phyloP scores from a whole-genome alignment of 2,888 invertebrate species.

The Meiosimyza decipiens region DNA sequence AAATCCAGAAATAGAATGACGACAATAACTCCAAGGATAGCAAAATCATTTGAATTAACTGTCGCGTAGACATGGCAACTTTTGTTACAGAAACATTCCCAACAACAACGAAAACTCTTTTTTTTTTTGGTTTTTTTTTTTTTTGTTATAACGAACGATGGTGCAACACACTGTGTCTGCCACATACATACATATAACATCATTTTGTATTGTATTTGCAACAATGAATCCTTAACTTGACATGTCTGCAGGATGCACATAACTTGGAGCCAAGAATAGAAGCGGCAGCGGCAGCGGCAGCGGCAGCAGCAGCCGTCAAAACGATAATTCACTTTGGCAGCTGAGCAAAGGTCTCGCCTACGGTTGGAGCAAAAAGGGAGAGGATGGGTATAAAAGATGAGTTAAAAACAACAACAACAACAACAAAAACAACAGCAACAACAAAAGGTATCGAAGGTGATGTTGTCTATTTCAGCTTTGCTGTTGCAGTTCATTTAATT shows the following conservation, averaged over 20 bases:
- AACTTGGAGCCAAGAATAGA: not conserved
- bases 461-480: no score
- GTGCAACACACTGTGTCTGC: constrained; percentile 1
- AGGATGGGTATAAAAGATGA: no score
- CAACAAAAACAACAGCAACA: no score
- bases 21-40: not conserved
- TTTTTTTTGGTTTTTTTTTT: no score
- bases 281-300: not conserved
- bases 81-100: not conserved
- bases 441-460: no score
- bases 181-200: constrained; percentile 10
- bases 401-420: no score
- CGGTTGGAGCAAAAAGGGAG: no score
- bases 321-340: constrained; percentile 26
- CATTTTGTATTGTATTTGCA: not conserved
- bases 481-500: no score
- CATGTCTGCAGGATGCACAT: constrained; percentile 15
- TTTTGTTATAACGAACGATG: no score
- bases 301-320: constrained; percentile 5
- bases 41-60: not conserved
- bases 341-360: constrained; percentile 3
- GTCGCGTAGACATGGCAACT: not conserved
- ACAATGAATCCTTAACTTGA: constrained; percentile 30
- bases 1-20: not conserved
- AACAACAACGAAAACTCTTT: not conserved